phyloP scores from a whole-genome alignment of 2,888 invertebrate species.

The Caenorhabditis zanzibari region DNA sequence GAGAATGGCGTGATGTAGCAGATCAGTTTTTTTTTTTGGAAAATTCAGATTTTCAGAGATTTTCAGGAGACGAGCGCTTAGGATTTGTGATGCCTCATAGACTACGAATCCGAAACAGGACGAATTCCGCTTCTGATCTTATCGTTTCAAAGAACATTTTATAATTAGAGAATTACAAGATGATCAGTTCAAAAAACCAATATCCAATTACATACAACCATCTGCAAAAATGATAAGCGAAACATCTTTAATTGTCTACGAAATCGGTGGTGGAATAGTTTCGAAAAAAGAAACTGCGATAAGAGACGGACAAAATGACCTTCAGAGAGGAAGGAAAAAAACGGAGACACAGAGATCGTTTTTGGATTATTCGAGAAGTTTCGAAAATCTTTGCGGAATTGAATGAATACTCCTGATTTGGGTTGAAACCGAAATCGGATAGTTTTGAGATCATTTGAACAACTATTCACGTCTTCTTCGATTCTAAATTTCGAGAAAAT shows the following conservation, averaged over 20 bases:
- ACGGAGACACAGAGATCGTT: conserved; percentile 16
- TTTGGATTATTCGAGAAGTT: conserved; percentile 13
- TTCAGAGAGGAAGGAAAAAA: conserved; percentile 2
- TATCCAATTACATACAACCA: neutral
- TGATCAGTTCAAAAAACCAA: conserved; percentile 10
- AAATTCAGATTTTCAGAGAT: neutral
- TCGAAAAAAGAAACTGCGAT: conserved; percentile 22
- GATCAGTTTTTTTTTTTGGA: too few relatives aligned
- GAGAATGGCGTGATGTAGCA: conserved; percentile 57
- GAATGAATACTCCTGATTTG: neutral
- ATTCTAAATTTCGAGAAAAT: too few relatives aligned
- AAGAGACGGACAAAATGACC: conserved; percentile 30
- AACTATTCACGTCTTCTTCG: too few relatives aligned
- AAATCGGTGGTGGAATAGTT: conserved; percentile 1
- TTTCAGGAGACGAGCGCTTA: neutral
- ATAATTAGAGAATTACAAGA: neutral
- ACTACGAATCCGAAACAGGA: too few relatives aligned
- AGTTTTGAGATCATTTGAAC: too few relatives aligned
- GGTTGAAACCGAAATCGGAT: too few relatives aligned
- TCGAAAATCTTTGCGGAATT: neutral
- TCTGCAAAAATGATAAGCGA: conserved; percentile 32
- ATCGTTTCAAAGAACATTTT: neutral
- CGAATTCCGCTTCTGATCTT: too few relatives aligned
- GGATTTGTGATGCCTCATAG: neutral
- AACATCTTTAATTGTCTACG: conserved; percentile 24